Evolutionary conservation across 1,140 invertebrate species (phyloP).

Genomic region (Oncopeltus fasciatus): DNA sequence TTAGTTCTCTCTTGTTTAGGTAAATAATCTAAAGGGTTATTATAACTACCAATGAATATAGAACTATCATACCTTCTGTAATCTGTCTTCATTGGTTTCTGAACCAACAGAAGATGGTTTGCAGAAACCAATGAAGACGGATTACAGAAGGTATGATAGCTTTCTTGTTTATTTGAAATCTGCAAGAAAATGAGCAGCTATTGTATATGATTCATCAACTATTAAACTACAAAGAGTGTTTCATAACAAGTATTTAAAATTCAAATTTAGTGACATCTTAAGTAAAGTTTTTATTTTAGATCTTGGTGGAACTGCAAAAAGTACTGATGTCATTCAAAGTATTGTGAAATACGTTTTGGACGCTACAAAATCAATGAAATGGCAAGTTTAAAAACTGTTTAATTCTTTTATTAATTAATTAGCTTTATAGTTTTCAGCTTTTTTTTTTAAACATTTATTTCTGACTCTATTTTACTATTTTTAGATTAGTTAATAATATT

Average conservation of each 20-base stretch:
- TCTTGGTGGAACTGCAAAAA: constrained; percentile 42
- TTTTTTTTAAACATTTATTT: neutral
- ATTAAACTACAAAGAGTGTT: neutral
- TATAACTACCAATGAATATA: no score
- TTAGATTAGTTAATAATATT: neutral
- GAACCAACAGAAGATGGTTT: neutral
- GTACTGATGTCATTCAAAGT: constrained; percentile 42
- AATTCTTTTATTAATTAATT: neutral
- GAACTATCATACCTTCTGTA: no score
- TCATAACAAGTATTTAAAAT: neutral
- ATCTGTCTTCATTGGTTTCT: no score
- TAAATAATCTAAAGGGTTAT: no score
- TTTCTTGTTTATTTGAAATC: neutral
- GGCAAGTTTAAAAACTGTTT: constrained; percentile 11
- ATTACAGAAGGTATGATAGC: neutral
- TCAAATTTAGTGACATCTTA: neutral
- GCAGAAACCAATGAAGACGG: neutral
- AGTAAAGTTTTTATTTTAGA: constrained; percentile 16
- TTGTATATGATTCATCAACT: neutral
- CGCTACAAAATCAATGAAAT: constrained; percentile 20
- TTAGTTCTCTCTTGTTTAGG: no score
- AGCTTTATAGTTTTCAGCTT: neutral
- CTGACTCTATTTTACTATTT: neutral
- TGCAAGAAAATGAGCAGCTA: neutral
- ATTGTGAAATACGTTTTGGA: constrained; percentile 32